Percentiles rank a stretch among this genome's conserved stretches.
phyloP scores from a whole-genome alignment of 1,140 invertebrate species.

The Euura lappo region DNA sequence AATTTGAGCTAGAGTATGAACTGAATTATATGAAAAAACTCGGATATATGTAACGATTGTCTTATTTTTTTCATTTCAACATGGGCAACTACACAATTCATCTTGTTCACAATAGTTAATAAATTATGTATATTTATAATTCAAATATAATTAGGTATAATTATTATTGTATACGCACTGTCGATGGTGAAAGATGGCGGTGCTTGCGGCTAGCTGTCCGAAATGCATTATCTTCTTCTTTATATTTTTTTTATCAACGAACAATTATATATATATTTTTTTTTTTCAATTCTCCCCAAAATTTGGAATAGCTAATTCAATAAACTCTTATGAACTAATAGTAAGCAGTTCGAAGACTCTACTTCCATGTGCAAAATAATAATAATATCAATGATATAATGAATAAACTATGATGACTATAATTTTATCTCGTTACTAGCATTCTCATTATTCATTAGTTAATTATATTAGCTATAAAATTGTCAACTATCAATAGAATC shows the following conservation, averaged over 20 bases:
- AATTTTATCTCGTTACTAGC: too few species aligned
- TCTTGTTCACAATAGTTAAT: too few species aligned
- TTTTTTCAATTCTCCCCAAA: too few species aligned
- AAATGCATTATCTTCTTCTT: conserved; percentile 9
- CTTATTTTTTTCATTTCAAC: background rate
- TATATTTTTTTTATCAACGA: conserved; percentile 5
- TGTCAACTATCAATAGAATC: background rate
- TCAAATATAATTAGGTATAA: background rate
- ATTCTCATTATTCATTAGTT: too few species aligned
- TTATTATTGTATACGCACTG: conserved; percentile 11
- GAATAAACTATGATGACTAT: too few species aligned
- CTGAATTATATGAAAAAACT: background rate
- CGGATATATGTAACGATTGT: conserved; percentile 22
- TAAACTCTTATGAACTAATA: conserved; percentile 37
- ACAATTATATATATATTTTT: background rate
- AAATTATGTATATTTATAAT: background rate
- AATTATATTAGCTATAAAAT: too few species aligned
- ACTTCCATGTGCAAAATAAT: conserved; percentile 19
- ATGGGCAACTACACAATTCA: background rate
- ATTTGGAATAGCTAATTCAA: too few species aligned
- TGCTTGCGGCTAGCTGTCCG: conserved; percentile 36
- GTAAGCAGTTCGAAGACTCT: conserved; percentile 31
- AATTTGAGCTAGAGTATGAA: too few species aligned
- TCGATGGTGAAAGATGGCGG: conserved; percentile 19
- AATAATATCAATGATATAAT: too few species aligned